Conservation (phyloP, 2,113 vertebrate genomes). For the Peromyscus polionotus region DNA sequence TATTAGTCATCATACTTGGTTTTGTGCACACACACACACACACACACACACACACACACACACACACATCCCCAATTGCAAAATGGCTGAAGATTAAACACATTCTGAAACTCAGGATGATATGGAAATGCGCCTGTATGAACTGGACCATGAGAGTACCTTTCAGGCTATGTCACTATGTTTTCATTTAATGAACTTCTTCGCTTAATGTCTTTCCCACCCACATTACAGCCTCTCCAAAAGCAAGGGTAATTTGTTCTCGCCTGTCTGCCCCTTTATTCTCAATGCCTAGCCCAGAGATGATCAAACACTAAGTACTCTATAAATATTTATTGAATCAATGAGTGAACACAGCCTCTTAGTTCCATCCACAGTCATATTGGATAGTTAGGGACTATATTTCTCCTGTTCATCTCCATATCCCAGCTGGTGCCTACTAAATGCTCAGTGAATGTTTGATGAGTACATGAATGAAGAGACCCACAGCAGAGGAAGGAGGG, state of each 20-base stretch:
- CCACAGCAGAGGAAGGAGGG: too few species aligned
- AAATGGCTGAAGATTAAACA: not conserved
- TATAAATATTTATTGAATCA: not conserved
- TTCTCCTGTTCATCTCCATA: not conserved
- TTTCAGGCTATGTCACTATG: not conserved
- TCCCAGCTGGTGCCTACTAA: not conserved
- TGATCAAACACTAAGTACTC: not conserved
- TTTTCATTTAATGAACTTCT: slow-evolving; percentile 34
- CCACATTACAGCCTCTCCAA: not conserved
- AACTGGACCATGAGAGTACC: not conserved
- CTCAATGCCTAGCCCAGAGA: not conserved
- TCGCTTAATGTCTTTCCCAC: not conserved
- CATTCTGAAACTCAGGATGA: not conserved
- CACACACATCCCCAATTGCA: not conserved
- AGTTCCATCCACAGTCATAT: not conserved
- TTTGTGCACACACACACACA: not conserved
- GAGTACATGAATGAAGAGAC: not conserved
- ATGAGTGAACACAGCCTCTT: slow-evolving; percentile 3
- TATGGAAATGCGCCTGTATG: not conserved
- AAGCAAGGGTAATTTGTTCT: not conserved
- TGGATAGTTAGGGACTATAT: not conserved
- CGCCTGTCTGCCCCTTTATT: not conserved
- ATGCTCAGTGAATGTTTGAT: slow-evolving; percentile 48
- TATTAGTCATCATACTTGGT: not conserved
- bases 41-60: not conserved